Evolutionary conservation across 1,140 invertebrate species (phyloP), one percentile per base, ranked within the genome.

Genomic region (Neodiprion fabricii): DNA sequence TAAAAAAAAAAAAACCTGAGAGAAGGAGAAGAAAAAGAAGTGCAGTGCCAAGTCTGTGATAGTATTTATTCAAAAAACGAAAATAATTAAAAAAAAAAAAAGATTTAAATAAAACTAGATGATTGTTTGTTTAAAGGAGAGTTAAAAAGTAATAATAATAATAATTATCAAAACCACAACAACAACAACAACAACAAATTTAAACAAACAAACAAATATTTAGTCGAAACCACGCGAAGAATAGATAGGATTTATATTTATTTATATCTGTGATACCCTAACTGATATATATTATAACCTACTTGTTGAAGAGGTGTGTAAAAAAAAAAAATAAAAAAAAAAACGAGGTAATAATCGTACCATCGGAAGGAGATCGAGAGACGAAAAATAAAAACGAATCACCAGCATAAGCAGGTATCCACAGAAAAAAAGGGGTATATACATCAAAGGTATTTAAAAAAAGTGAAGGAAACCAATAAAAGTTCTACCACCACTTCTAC

Each of bases 31-130:
- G 40, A 69, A 72, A 48, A 71, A 74, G 70, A 77, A 74, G 80
- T 78, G 79, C 79, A 81, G 81, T 83, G 81, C 83, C 78, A 81
- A 84, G 82, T 86, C 86, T 87, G 86, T 87, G 86, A 87, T 86
- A 87, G 84, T 86, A 87, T 87, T 86, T 87, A 87, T 87, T 85
- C 77, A 81, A 81, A 78, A 78, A 78, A 79, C 77, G 76, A 67
- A 74, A 79, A 77, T 71, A 71, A 71, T 28, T 61, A 71, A 72
- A 68, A 69, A 73, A 50, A 21, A 17, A 72, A 74, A 12, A 14
- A 72, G 65, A 14, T 67, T 23, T 12, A 67, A 50, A 65, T 65
- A 68, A 21, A 21, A 72, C 17, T 9, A 14, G 49, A 71, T 48
- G 70, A 50, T 11, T 14, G 48, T 50, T 11, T 48, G 67, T 47